A percentile compares a stretch with the other conserved stretches of the same genome.
Evolutionary conservation across 2,888 invertebrate species (phyloP).

Genomic region (Eupithecia insigniata): DNA sequence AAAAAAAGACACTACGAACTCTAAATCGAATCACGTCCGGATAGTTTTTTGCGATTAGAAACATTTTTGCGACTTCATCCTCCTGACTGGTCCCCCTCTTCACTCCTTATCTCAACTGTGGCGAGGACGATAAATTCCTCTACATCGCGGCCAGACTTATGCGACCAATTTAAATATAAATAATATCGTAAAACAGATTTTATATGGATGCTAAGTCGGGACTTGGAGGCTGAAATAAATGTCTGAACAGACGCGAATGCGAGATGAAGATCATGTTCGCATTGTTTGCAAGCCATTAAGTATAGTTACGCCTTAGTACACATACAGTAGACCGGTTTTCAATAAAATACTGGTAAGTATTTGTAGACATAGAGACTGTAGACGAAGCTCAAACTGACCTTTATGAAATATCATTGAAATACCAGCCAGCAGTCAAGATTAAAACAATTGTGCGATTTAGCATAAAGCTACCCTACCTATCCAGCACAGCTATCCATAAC

Average conservation of each 20-base stretch:
- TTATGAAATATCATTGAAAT: conserved; percentile 8
- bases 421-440: background rate
- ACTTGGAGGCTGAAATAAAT: conserved; percentile 31
- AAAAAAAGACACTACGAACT: conserved; percentile 66
- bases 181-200: conserved; percentile 44
- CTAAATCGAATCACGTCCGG: conserved; percentile 78
- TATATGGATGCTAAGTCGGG: conserved; percentile 26
- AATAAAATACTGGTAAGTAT: background rate
- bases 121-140: conserved; percentile 43
- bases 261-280: conserved; percentile 12
- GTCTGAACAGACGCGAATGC: conserved; percentile 9
- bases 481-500: background rate
- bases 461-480: background rate
- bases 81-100: conserved; percentile 13
- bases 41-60: conserved; percentile 68
- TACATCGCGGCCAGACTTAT: conserved; percentile 40
- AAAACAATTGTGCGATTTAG: background rate
- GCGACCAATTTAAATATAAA: conserved; percentile 46
- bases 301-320: background rate
- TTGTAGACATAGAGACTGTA: background rate
- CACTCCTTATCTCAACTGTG: conserved; percentile 36
- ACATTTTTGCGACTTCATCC: conserved; percentile 53
- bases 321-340: background rate
- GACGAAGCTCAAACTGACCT: background rate
- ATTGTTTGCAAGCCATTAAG: conserved; percentile 14